Evolutionary conservation across 2,113 vertebrate species (phyloP).

Genomic region (Mustelus asterias): DNA sequence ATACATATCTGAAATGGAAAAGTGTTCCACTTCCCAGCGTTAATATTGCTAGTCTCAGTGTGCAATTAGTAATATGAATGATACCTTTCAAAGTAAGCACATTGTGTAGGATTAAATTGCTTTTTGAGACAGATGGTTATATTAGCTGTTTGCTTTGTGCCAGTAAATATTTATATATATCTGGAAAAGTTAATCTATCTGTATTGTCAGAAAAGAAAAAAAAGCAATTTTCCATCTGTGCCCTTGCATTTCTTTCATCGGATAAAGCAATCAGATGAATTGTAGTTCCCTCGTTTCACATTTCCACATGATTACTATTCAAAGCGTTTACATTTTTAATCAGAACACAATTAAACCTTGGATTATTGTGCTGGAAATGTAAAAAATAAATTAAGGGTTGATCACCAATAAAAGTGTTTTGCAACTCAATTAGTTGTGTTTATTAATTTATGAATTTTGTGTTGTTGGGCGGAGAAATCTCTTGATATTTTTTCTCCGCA

Average conservation of each 20-base stretch:
- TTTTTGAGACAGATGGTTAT: neutral
- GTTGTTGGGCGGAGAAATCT: neutral
- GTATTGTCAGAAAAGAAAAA: neutral
- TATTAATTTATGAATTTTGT: neutral
- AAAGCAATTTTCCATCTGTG: neutral
- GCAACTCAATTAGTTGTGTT: neutral
- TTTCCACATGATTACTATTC: neutral
- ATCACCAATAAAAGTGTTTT: neutral
- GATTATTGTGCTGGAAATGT: neutral
- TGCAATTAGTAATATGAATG: neutral
- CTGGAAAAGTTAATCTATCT: slow-evolving; percentile 7
- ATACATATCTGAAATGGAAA: neutral
- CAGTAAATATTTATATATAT: slow-evolving; percentile 24
- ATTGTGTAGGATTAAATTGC: neutral
- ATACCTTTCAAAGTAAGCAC: neutral
- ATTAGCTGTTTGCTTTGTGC: slow-evolving; percentile 2
- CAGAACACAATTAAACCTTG: neutral
- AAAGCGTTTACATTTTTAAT: neutral
- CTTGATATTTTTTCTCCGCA: neutral
- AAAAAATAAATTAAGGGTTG: neutral
- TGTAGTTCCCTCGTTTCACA: neutral
- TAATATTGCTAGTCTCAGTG: neutral
- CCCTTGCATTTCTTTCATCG: neutral
- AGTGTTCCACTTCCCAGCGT: neutral
- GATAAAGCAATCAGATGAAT: neutral